Percentiles rank a stretch among this genome's conserved stretches.
Evolutionary conservation across 2,113 vertebrate species (phyloP).

Genomic region (Nothocercus julius): DNA sequence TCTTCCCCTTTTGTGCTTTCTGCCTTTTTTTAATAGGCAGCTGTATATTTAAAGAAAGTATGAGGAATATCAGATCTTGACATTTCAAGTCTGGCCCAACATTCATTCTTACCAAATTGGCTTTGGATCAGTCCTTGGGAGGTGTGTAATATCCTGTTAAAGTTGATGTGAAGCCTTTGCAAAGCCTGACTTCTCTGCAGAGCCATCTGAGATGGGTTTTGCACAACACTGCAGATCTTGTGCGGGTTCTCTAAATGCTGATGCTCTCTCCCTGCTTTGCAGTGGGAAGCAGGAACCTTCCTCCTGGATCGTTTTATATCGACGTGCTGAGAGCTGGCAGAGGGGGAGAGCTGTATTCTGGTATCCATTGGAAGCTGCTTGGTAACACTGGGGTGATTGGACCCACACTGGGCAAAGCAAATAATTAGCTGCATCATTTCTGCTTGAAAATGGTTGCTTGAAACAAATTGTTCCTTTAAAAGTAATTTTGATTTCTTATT

Average conservation of each 20-base stretch:
- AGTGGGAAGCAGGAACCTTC: background rate
- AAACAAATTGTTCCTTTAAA: conserved; percentile 41
- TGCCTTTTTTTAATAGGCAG: background rate
- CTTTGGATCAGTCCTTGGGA: background rate
- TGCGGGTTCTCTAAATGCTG: background rate
- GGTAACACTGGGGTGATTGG: background rate
- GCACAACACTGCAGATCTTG: background rate
- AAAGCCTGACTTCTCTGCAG: background rate
- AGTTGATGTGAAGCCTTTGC: background rate
- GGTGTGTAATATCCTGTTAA: conserved; percentile 41
- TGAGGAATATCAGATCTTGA: background rate
- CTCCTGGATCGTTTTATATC: background rate
- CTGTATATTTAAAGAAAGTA: background rate
- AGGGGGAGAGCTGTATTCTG: background rate
- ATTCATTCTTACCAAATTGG: conserved; percentile 18
- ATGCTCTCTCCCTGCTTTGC: background rate
- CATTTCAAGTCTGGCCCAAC: background rate
- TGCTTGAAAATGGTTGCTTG: conserved; percentile 33
- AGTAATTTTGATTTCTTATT: conserved; percentile 51
- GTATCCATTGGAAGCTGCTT: background rate
- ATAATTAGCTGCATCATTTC: background rate
- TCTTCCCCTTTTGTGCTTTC: background rate
- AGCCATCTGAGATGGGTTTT: background rate
- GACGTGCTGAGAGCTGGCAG: background rate
- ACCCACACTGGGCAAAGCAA: background rate